phyloP scores from a whole-genome alignment of 2,113 vertebrate species.

The Malurus melanocephalus region DNA sequence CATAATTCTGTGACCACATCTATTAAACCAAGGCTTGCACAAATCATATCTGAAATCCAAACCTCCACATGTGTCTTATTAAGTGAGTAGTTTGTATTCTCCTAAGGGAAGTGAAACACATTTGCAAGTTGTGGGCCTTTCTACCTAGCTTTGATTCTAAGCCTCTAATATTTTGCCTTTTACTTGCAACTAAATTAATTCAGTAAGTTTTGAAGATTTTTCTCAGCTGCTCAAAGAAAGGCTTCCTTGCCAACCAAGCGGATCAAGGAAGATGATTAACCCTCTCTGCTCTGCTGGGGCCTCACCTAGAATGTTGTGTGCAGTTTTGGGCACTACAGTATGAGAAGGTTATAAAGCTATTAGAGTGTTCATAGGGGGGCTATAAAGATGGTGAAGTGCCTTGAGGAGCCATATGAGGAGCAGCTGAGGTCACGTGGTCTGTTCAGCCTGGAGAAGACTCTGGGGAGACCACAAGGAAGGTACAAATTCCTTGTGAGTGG shows the following conservation, averaged over 20 bases:
- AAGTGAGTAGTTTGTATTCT: not conserved
- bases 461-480: accelerated
- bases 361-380: not conserved
- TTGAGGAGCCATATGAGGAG: accelerated
- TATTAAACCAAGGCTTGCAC: not conserved
- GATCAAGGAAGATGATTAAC: not conserved
- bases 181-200: not conserved
- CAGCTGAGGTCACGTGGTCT: not conserved
- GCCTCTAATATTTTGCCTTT: not conserved
- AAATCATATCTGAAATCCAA: not conserved
- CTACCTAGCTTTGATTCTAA: not conserved
- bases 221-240: not conserved
- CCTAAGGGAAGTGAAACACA: not conserved
- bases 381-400: not conserved
- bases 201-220: not conserved
- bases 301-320: accelerated
- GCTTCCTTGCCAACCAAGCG: not conserved
- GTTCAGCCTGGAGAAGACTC: accelerated
- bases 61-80: not conserved
- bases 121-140: not conserved
- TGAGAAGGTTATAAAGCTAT: not conserved
- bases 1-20: not conserved
- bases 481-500: accelerated
- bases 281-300: accelerated
- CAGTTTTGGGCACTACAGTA: not conserved